Evolutionary conservation across 2,113 vertebrate species (phyloP), one percentile per base, ranked within the genome.

Genomic region (Hypomesus transpacificus): DNA sequence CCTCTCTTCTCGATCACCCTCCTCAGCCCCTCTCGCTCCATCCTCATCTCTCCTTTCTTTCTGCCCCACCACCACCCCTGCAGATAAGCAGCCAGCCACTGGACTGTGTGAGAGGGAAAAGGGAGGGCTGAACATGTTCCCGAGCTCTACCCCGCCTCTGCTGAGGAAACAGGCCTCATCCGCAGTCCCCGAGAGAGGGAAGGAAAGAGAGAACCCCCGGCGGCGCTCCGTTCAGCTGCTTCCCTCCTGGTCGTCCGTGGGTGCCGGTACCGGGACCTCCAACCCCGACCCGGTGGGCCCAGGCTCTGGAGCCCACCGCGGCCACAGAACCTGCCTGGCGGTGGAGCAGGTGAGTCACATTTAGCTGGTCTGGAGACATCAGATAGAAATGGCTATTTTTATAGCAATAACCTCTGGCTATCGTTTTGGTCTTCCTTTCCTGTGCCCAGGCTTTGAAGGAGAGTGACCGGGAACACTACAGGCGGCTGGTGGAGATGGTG

Each of bases 401-500:
- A 17, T 62, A 31, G 22, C 34, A 20, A 13, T 63, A 17, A 16
- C 17, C 2, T 65, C 8, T 46, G 13, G 9, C 9, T 24, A 22
- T 59, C 1, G 11, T 59, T 8, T 22, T 59, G 21, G 18, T 7
- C 14, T 4, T 46, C 28, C 1, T 34, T 9, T 22, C 22, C 50
- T 46, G 46, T 67, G 3, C 54, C 53, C 4, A 93, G 92, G 73
- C 89, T 52, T 84, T 92, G 73, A 92, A 91, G 71, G 87, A 90
- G 76, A 91, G 88, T 28, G 79, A 89, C 64, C 87, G 90, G 65
- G 90, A 92, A 71, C 92, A 88, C 66, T 93, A 92, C 83, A 87
- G 88, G 61, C 91, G 85, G 26, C 51, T 93, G 69, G 75, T 93
- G 62, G 88, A 92, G 78, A 88, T 92, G 88, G 88, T 91, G 11